phyloP scores from a whole-genome alignment of 1,140 invertebrate genomes.

The Cyclina sinensis region DNA sequence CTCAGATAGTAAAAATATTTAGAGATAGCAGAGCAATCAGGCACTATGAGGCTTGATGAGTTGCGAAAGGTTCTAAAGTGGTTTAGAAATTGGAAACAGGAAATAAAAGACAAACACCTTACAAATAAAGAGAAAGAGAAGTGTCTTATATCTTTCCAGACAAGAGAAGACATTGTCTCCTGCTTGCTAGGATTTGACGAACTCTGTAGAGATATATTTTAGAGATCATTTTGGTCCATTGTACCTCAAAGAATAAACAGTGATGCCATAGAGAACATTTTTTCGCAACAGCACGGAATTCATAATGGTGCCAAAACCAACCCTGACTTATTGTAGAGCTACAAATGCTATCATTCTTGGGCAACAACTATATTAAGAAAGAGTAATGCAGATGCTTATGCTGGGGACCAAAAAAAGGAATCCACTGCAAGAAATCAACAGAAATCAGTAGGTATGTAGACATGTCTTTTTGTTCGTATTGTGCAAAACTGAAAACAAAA shows the following conservation, averaged over 20 bases:
- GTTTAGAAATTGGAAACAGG: neutral
- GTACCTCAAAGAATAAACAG: neutral
- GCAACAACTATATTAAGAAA: neutral
- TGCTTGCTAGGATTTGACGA: conserved; percentile 3
- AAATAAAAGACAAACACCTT: neutral
- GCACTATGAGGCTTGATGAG: neutral
- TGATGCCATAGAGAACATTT: conserved; percentile 44
- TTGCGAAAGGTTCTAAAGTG: neutral
- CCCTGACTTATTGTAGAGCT: conserved; percentile 19
- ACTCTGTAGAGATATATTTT: neutral
- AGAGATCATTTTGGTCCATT: neutral
- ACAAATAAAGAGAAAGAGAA: conserved; percentile 2
- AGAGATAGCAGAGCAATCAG: conserved; percentile 27
- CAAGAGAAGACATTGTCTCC: conserved; percentile 21
- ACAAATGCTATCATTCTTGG: conserved; percentile 22
- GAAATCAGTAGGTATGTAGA: too few species aligned
- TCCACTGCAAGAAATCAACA: too few species aligned
- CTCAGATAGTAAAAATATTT: conserved; percentile 25
- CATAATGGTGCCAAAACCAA: conserved; percentile 16
- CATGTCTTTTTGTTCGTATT: too few species aligned
- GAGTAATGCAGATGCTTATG: neutral
- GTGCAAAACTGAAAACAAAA: too few species aligned
- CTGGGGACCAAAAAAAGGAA: too few species aligned
- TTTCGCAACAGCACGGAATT: conserved; percentile 15
- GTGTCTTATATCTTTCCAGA: neutral